phyloP scores from a whole-genome alignment of 2,797 vertebrate genomes.

The Acanthopagrus latus region DNA sequence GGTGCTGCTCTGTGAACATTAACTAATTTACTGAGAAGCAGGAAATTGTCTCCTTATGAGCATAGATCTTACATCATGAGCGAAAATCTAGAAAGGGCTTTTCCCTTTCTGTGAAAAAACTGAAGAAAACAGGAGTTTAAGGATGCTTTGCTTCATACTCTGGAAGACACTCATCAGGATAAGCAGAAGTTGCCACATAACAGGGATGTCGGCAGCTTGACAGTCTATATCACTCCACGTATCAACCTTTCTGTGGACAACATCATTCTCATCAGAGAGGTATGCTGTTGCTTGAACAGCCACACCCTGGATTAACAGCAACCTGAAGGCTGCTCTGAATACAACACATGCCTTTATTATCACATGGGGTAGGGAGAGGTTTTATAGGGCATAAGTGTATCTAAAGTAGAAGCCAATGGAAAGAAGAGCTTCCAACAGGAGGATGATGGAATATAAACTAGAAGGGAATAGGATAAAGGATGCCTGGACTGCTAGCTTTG shows the following conservation, averaged over 20 bases:
- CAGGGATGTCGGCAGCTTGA: not conserved
- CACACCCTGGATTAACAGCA: constrained; percentile 15
- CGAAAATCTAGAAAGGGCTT: constrained; percentile 23
- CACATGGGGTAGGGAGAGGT: not conserved
- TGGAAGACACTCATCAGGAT: not conserved
- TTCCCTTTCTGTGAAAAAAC: constrained; percentile 8
- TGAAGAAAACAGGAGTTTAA: not conserved
- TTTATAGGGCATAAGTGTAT: not conserved
- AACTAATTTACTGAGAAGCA: not conserved
- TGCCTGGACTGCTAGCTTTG: not conserved
- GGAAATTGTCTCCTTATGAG: constrained; percentile 33
- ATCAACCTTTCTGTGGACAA: constrained; percentile 1
- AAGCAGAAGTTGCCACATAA: not conserved
- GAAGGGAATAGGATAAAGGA: not conserved
- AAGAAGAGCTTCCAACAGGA: not conserved
- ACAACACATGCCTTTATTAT: not conserved
- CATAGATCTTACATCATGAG: constrained; percentile 14
- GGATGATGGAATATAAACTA: not conserved
- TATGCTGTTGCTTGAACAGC: not conserved
- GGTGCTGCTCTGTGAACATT: not conserved
- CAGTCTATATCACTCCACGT: not conserved
- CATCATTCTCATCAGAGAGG: constrained; percentile 2
- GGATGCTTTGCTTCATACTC: not conserved
- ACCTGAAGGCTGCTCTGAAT: not conserved
- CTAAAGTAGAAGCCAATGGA: not conserved